Conservation (phyloP, 1,140 invertebrate species). For the Pogonomyrmex californicus region DNA sequence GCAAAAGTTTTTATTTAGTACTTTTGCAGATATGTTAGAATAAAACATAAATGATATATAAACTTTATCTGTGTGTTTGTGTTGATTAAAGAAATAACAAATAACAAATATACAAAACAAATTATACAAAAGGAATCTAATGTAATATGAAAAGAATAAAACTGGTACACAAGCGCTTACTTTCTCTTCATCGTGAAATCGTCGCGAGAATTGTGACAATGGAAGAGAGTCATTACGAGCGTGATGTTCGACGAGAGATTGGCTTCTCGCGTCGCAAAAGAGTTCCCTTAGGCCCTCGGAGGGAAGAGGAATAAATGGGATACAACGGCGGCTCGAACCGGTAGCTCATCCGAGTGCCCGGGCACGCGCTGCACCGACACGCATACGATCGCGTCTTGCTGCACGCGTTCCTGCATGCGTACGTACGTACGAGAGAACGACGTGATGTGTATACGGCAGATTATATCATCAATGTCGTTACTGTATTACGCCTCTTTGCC, state of each 20-base stretch:
- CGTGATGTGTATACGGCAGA: slow-evolving; percentile 74
- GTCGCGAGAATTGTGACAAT: background rate
- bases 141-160: background rate
- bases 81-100: background rate
- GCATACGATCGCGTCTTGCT: slow-evolving; percentile 50
- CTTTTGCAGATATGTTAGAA: background rate
- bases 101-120: too few relatives aligned
- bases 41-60: background rate
- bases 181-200: slow-evolving; percentile 42
- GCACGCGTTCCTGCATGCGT: slow-evolving; percentile 34
- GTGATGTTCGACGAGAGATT: slow-evolving; percentile 55
- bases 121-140: background rate
- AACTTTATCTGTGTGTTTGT: background rate
- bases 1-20: background rate
- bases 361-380: slow-evolving; percentile 75
- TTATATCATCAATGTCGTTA: slow-evolving; percentile 85
- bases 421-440: slow-evolving; percentile 48
- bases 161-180: background rate
- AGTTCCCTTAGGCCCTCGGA: slow-evolving; percentile 67
- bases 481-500: slow-evolving; percentile 80
- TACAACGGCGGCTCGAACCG: slow-evolving; percentile 57
- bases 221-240: slow-evolving; percentile 17
- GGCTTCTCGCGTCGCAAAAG: slow-evolving; percentile 63
- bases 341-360: slow-evolving; percentile 77
- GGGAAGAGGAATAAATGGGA: slow-evolving; percentile 71